These are phyloP conservation scores for Papilio protenor DNA, from an alignment of 2,888 invertebrate genomes.

Conservation along the genomic window DNA sequence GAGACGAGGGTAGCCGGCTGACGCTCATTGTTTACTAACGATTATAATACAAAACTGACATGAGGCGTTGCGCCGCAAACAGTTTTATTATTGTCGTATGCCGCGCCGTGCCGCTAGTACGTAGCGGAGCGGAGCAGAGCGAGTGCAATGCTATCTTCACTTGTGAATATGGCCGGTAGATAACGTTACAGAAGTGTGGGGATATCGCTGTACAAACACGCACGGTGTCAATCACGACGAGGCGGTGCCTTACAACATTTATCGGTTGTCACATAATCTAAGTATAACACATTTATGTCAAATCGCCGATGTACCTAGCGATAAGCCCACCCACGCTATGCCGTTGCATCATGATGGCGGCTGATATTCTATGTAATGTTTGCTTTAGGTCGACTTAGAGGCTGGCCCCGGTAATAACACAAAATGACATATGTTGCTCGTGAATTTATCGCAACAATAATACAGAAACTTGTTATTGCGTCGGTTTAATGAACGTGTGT, in stretches of 20 bases:
- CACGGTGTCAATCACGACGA: constrained; percentile 78
- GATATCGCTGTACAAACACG: constrained; percentile 78
- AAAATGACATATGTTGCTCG: constrained; percentile 59
- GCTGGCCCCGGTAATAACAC: constrained; percentile 59
- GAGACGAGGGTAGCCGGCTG: constrained; percentile 74
- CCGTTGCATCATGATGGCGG: constrained; percentile 74
- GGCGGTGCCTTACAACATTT: constrained; percentile 82
- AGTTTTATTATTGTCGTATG: constrained; percentile 6
- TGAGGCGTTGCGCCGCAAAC: constrained; percentile 47
- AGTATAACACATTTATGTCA: constrained; percentile 83
- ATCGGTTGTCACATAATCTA: constrained; percentile 82
- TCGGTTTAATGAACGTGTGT: constrained; percentile 28
- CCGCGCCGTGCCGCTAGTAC: not conserved
- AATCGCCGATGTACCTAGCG: constrained; percentile 77
- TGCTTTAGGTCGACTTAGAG: constrained; percentile 43
- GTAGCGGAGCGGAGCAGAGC: constrained; percentile 24
- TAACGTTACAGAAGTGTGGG: constrained; percentile 76
- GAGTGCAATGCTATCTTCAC: constrained; percentile 46
- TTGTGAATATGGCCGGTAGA: constrained; percentile 62
- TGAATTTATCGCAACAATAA: constrained; percentile 48
- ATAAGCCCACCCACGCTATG: constrained; percentile 81
- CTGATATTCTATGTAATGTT: constrained; percentile 55
- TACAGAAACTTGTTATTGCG: constrained; percentile 14
- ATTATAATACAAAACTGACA: constrained; percentile 55
- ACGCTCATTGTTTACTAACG: constrained; percentile 71